These are phyloP conservation scores for Parnassius smintheus DNA, from an alignment of 2,888 invertebrate species.

Conservation along the genomic window DNA sequence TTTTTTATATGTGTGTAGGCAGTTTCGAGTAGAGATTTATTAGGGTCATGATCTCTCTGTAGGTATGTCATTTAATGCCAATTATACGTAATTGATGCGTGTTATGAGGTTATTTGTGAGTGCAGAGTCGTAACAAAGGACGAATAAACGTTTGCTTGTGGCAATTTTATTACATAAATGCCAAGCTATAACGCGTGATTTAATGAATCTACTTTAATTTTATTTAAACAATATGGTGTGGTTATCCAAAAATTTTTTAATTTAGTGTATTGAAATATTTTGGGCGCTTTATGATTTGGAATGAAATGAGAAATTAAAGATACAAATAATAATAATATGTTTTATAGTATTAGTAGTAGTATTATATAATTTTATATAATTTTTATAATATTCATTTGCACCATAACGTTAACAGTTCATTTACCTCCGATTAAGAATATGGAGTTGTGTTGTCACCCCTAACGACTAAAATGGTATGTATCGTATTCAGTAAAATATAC, in stretches of 20 bases:
- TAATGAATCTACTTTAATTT: slow-evolving; percentile 7
- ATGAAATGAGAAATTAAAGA: no score
- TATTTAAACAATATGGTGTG: neutral
- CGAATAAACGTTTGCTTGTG: slow-evolving; percentile 10
- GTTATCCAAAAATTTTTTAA: neutral
- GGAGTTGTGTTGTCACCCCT: no score
- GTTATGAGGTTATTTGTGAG: slow-evolving; percentile 23
- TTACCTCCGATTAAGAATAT: no score
- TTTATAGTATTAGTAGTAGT: no score
- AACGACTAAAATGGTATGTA: no score
- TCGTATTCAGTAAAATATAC: no score
- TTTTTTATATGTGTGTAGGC: neutral
- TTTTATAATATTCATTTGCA: no score
- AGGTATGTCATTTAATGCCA: slow-evolving; percentile 24
- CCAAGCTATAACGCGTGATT: slow-evolving; percentile 3
- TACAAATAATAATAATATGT: no score
- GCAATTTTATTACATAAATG: slow-evolving; percentile 5
- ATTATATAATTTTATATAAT: no score
- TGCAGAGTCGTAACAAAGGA: slow-evolving; percentile 5
- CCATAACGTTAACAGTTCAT: no score
- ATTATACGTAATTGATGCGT: slow-evolving; percentile 27
- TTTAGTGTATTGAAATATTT: neutral
- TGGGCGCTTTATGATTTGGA: neutral
- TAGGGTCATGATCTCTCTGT: slow-evolving; percentile 26
- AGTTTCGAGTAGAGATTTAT: slow-evolving; percentile 10